phyloP scores from a whole-genome alignment of 2,888 invertebrate genomes.

The Mesochorus sp. region DNA sequence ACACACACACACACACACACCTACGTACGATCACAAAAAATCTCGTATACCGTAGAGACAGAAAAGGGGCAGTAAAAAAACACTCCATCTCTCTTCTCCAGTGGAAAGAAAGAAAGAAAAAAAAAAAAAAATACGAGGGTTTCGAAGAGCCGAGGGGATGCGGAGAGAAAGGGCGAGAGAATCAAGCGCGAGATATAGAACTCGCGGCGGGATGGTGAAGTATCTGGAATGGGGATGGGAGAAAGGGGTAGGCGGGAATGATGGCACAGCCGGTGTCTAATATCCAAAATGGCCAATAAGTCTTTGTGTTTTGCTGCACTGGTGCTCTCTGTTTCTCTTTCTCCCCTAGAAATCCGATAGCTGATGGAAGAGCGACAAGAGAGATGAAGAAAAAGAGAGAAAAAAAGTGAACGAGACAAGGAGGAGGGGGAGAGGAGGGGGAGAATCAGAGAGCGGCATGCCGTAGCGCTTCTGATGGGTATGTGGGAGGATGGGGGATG shows the following conservation, averaged over 20 bases:
- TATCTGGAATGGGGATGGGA: background rate
- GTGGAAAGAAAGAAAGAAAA: conserved; percentile 1
- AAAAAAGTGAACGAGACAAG: background rate
- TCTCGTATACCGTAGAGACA: conserved; percentile 7
- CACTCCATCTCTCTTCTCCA: background rate
- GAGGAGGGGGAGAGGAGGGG: background rate
- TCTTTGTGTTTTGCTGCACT: conserved; percentile 58
- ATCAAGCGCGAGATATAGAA: background rate
- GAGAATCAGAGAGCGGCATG: conserved; percentile 14
- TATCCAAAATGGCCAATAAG: conserved; percentile 62
- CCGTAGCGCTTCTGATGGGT: conserved; percentile 32
- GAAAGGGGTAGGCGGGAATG: conserved; percentile 43
- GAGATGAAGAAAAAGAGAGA: background rate
- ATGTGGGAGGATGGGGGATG: conserved; percentile 5
- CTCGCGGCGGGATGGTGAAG: background rate
- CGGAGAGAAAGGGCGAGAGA: conserved; percentile 21
- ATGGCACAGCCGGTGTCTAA: conserved; percentile 58
- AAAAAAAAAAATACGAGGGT: conserved; percentile 39
- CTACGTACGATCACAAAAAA: background rate
- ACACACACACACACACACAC: background rate
- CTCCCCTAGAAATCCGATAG: conserved; percentile 47
- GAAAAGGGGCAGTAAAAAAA: background rate
- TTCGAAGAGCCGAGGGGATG: conserved; percentile 24
- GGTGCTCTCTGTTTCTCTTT: conserved; percentile 9
- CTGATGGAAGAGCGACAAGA: conserved; percentile 23